Percentiles rank a stretch among this genome's conserved stretches.
These are phyloP conservation scores for Camponotus pennsylvanicus DNA, from an alignment of 1,140 invertebrate species.

Conservation along the genomic window DNA sequence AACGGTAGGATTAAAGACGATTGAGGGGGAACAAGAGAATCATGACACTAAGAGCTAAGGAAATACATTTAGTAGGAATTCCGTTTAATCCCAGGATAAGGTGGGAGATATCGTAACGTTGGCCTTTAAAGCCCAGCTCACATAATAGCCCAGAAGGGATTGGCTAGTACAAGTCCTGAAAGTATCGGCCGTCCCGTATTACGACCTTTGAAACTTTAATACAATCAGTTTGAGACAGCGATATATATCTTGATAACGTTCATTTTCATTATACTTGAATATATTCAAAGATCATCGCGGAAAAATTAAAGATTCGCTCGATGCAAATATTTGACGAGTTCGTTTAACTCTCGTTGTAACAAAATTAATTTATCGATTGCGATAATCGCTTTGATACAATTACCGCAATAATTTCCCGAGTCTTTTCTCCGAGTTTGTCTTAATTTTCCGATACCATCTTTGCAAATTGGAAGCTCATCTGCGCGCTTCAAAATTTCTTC, in stretches of 20 bases:
- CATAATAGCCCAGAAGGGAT: slow-evolving; percentile 37
- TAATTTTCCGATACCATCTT: slow-evolving; percentile 53
- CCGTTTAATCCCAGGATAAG: slow-evolving; percentile 51
- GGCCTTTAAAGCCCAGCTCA: slow-evolving; percentile 44
- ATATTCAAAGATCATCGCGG: background rate
- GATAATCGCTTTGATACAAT: background rate
- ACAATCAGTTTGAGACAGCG: background rate
- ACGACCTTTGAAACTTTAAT: slow-evolving; percentile 41
- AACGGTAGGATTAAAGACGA: slow-evolving; percentile 41
- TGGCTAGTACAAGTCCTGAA: slow-evolving; percentile 9
- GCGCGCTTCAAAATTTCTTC: slow-evolving; percentile 19
- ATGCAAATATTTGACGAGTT: background rate
- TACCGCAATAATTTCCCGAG: background rate
- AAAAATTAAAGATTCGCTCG: background rate
- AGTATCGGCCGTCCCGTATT: slow-evolving; percentile 4
- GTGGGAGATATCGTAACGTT: slow-evolving; percentile 39
- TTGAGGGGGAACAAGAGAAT: slow-evolving; percentile 12
- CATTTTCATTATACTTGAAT: background rate
- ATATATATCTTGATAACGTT: background rate
- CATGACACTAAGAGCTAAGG: slow-evolving; percentile 28
- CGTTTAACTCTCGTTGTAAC: background rate
- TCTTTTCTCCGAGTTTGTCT: background rate
- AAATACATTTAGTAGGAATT: slow-evolving; percentile 55
- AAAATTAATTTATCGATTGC: slow-evolving; percentile 4
- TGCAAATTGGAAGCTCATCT: slow-evolving; percentile 32